Conservation (phyloP, 2,797 vertebrate genomes). For the Gallinago stenura region DNA sequence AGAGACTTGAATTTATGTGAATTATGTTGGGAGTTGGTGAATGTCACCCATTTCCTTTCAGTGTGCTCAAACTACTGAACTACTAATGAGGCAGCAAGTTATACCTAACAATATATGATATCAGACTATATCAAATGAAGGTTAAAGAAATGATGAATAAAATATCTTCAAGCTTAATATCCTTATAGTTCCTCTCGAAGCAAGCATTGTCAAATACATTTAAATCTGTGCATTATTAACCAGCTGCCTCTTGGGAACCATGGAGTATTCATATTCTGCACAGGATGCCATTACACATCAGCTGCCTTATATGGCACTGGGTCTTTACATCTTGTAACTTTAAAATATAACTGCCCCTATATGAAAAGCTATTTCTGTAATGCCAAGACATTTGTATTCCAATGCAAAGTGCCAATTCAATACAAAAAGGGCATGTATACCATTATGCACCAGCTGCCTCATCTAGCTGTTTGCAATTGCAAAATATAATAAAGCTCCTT, state of each 20-base stretch:
- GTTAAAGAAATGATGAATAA: conserved; percentile 41
- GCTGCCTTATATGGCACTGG: neutral
- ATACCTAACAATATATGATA: neutral
- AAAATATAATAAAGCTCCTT: conserved; percentile 38
- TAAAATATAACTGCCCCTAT: conserved; percentile 13
- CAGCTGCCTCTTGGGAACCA: neutral
- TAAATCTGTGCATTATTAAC: conserved; percentile 41
- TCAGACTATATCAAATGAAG: conserved; percentile 21
- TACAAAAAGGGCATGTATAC: conserved; percentile 30
- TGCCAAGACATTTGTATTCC: conserved; percentile 35
- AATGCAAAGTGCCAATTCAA: conserved; percentile 10
- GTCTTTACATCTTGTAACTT: conserved; percentile 30
- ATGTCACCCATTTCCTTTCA: conserved; percentile 27
- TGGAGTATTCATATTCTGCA: neutral
- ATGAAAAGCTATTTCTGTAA: conserved; percentile 45
- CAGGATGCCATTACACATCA: neutral
- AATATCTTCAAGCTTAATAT: conserved; percentile 17
- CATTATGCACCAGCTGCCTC: conserved; percentile 56
- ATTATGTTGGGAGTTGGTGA: neutral
- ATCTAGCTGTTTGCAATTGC: conserved; percentile 32
- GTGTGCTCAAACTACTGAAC: neutral
- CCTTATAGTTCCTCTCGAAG: neutral
- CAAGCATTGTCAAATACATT: conserved; percentile 22
- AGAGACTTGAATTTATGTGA: neutral
- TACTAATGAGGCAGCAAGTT: conserved; percentile 49